A percentile compares a stretch with the other conserved stretches of the same genome.
These are phyloP conservation scores for Pagrus major DNA, from an alignment of 2,113 vertebrate genomes.

Conservation along the genomic window DNA sequence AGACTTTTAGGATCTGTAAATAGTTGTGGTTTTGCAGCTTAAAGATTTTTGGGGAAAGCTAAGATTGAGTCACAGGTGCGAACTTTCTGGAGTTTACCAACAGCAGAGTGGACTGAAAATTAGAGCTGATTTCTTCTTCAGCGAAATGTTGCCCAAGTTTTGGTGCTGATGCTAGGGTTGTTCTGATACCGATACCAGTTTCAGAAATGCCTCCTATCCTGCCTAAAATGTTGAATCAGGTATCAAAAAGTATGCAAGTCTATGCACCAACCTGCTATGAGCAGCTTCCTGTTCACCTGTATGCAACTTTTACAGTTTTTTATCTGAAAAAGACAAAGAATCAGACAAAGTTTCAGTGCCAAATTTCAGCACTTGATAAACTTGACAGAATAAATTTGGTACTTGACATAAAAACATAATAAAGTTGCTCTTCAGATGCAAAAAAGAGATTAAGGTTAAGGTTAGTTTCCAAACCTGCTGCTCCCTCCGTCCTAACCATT, in stretches of 20 bases:
- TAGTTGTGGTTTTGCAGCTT: not conserved
- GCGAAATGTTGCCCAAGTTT: not conserved
- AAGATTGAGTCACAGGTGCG: conserved; percentile 38
- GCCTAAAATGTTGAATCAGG: too few relatives aligned
- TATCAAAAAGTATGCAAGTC: too few relatives aligned
- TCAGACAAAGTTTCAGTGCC: not conserved
- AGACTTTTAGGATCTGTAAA: conserved; percentile 41
- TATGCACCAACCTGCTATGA: too few relatives aligned
- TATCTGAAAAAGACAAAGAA: not conserved
- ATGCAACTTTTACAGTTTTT: too few relatives aligned
- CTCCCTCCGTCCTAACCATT: not conserved
- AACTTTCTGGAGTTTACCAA: not conserved
- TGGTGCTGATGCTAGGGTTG: not conserved
- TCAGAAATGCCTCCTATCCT: too few relatives aligned
- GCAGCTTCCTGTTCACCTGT: too few relatives aligned
- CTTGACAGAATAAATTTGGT: too few relatives aligned
- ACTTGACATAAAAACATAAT: not conserved
- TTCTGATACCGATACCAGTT: too few relatives aligned
- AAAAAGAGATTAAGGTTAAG: not conserved
- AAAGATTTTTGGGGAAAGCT: not conserved
- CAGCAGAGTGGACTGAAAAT: not conserved
- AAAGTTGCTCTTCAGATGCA: not conserved
- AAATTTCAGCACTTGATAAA: not conserved
- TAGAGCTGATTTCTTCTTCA: not conserved
- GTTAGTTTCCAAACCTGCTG: not conserved